phyloP scores from a whole-genome alignment of 2,113 vertebrate species.

The Dinomys branickii region DNA sequence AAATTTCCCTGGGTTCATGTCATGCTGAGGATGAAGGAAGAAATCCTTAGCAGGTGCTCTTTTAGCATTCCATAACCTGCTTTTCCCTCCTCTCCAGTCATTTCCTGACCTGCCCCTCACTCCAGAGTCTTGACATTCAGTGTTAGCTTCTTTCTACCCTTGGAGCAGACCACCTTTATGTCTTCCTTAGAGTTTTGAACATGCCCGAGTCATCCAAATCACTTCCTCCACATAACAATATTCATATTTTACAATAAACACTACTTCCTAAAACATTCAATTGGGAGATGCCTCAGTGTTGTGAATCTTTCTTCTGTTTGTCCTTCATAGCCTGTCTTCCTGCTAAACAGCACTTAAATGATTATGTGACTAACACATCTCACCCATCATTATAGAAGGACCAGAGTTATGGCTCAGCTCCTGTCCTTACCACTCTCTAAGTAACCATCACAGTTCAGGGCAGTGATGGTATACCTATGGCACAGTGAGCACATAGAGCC shows the following conservation, averaged over 20 bases:
- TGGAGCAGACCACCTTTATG: neutral
- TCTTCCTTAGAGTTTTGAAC: neutral
- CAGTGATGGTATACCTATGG: neutral
- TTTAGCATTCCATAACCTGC: too few species aligned
- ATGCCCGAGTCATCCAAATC: neutral
- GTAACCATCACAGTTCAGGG: neutral
- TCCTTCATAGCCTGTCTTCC: neutral
- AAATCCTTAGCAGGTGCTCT: fast-evolving
- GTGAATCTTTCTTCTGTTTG: too few species aligned
- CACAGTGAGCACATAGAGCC: neutral
- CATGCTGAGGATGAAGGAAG: fast-evolving
- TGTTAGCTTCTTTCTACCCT: neutral
- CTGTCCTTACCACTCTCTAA: neutral
- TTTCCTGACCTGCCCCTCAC: neutral
- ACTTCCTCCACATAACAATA: neutral
- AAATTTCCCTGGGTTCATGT: neutral
- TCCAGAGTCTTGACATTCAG: too few species aligned
- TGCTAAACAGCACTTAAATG: too few species aligned
- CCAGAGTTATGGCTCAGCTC: fast-evolving
- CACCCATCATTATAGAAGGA: neutral
- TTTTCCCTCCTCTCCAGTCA: neutral
- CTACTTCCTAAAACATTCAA: fast-evolving
- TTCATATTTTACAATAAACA: neutral
- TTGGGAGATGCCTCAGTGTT: too few species aligned
- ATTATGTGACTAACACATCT: fast-evolving